phyloP scores from a whole-genome alignment of 1,140 invertebrate genomes.

The Schlechtendalia chinensis region DNA sequence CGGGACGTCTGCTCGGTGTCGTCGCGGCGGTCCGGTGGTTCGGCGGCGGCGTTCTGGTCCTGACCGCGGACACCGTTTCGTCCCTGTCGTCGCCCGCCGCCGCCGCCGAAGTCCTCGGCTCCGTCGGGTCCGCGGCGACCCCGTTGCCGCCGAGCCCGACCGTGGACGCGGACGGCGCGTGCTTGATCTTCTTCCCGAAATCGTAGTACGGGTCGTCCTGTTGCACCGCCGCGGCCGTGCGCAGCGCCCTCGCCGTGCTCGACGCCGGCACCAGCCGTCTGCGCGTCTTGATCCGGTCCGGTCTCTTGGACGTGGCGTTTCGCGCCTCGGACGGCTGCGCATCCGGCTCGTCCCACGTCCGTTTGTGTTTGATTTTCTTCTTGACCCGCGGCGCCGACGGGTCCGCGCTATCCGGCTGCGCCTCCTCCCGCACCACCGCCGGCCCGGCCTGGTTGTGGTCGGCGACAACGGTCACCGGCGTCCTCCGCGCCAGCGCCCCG shows the following conservation, averaged over 20 bases:
- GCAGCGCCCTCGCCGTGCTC: not conserved
- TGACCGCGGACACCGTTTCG: not conserved
- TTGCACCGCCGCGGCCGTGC: not conserved
- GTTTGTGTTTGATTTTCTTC: conserved; percentile 38
- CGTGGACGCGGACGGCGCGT: conserved; percentile 2
- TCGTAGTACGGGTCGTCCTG: conserved; percentile 28
- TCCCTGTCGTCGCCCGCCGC: not conserved
- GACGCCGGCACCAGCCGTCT: conserved; percentile 24
- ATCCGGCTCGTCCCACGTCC: conserved; percentile 27
- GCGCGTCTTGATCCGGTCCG: conserved; percentile 28
- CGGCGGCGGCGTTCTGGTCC: not conserved
- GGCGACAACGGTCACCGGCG: not conserved
- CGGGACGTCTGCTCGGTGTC: no score
- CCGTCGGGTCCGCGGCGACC: not conserved
- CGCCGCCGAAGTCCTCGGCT: not conserved
- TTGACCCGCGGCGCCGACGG: not conserved
- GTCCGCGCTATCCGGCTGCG: not conserved
- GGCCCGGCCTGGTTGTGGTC: not conserved
- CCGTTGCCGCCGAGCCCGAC: not conserved
- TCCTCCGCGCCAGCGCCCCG: not conserved
- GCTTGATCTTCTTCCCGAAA: conserved; percentile 35
- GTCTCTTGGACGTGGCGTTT: conserved; percentile 11
- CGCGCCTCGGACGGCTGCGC: conserved; percentile 8
- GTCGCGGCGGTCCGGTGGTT: no score
- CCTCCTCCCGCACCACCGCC: not conserved